phyloP scores from a whole-genome alignment of 2,113 vertebrate genomes.

The Chionis minor region DNA sequence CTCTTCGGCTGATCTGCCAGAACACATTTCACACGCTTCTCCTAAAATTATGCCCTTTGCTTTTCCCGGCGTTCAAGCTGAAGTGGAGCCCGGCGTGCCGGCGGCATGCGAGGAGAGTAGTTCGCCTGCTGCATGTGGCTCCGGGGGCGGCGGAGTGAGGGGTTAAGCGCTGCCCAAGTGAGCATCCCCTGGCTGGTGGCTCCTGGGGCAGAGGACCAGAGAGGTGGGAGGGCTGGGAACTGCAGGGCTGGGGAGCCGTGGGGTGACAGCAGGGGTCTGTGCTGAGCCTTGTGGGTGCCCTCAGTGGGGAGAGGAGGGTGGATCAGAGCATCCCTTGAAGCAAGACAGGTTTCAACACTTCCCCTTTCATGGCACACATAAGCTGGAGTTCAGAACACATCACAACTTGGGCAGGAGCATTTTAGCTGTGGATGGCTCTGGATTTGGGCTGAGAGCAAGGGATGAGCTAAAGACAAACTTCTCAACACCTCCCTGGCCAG shows the following conservation, averaged over 20 bases:
- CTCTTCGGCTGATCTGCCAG: constrained; percentile 54
- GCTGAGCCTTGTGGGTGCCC: fast-evolving
- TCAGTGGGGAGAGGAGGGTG: not conserved
- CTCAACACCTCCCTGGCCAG: not conserved
- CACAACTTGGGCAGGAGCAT: not conserved
- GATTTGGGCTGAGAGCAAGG: not conserved
- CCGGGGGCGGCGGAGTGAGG: not conserved
- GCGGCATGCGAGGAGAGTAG: not conserved
- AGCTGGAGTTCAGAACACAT: not conserved
- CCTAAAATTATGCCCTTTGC: constrained; percentile 64
- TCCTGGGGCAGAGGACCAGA: not conserved
- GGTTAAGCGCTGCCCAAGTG: constrained; percentile 21
- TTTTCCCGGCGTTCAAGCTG: not conserved
- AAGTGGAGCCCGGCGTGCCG: not conserved
- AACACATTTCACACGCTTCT: constrained; percentile 69
- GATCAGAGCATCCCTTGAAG: not conserved
- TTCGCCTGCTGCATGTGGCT: not conserved
- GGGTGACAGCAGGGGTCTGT: not conserved
- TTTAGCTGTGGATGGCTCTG: not conserved
- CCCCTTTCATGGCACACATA: fast-evolving
- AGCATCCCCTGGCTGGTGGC: not conserved
- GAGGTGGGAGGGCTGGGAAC: not conserved
- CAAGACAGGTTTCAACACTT: not conserved
- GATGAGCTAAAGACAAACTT: not conserved
- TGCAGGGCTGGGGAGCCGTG: not conserved